Base-by-base conservation (phyloP, 1,140 invertebrate genomes). In the Pogonomyrmex californicus region DNA sequence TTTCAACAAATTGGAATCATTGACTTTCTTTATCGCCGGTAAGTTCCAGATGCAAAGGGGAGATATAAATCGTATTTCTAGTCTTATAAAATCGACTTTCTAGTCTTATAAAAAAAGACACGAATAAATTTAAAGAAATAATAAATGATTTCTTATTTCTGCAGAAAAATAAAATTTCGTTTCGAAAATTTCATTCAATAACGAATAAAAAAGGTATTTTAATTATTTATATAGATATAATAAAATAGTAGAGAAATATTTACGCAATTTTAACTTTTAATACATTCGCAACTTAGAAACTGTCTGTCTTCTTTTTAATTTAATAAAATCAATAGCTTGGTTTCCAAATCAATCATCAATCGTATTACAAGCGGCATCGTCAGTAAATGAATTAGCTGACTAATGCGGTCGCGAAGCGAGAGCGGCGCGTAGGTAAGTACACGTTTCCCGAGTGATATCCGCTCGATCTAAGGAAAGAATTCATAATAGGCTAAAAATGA, bases 401-500 rank as follows among this genome's bases (percentile, higher is more conserved):
- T 81, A 68, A 81, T 23, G 49, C 65, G 36, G n/a, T 54, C 44
- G 77, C 36, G 36, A 44, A 47, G 44, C 76, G 44, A 79, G 62
- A 79, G 77, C 77, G 38, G 78, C 63, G 44, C 60, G 17, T 38
- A 30, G n/a, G 14, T n/a, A 17, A 58, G 38, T 23, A 63, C 66
- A 49, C 30, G 23, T 58, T 58, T 0, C 38, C 9, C 38, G 62
- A 54, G 23, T 23, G 12, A 44, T 68, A 75, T 83, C 66, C 33
- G 41, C n/a, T 36, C 23, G 60, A 88, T 88, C 66, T 30, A 33
- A 66, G 41, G 23, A 47, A 86, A 66, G 60, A 87, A 82, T 82
- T 33, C 87, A 14, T 82, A 88, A 87, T 83, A 87, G 73, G 66
- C 87, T 65, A 41, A 88, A 86, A 47, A 54, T n/a, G 63, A 23